A percentile compares a stretch with the other conserved stretches of the same genome.
phyloP scores from a whole-genome alignment of 2,888 invertebrate genomes.

The Mythimna ferrago region DNA sequence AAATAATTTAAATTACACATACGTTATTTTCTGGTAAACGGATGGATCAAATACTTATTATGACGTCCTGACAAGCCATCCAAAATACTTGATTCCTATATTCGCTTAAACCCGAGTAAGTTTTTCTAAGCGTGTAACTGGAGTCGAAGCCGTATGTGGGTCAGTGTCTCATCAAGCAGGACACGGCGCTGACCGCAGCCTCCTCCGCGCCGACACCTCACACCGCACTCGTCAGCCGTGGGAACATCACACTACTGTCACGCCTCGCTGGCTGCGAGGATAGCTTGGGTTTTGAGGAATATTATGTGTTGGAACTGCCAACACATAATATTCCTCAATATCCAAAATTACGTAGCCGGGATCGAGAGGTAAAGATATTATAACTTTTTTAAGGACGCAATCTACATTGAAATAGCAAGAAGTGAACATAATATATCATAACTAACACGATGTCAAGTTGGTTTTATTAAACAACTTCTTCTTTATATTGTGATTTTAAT shows the following conservation, averaged over 20 bases:
- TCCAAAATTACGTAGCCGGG: background rate
- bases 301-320: background rate
- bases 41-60: background rate
- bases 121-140: conserved; percentile 3
- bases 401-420: no score
- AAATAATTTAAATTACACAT: no score
- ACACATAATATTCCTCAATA: no score
- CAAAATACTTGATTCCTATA: background rate
- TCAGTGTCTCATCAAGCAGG: conserved; percentile 64
- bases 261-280: conserved; percentile 33
- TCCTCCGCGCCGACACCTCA: conserved; percentile 24
- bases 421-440: no score
- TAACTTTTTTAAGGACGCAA: background rate
- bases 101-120: background rate
- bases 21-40: no score
- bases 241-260: conserved; percentile 43
- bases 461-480: no score
- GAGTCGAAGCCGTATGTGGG: conserved; percentile 59
- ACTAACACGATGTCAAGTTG: no score
- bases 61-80: background rate
- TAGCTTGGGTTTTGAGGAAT: background rate
- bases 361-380: background rate
- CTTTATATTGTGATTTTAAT: no score
- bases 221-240: conserved; percentile 53
- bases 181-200: conserved; percentile 57